Percentiles rank a stretch among this genome's conserved stretches.
These are phyloP conservation scores for Hydropsyche tenuis DNA, from an alignment of 1,140 invertebrate species.

Conservation along the genomic window DNA sequence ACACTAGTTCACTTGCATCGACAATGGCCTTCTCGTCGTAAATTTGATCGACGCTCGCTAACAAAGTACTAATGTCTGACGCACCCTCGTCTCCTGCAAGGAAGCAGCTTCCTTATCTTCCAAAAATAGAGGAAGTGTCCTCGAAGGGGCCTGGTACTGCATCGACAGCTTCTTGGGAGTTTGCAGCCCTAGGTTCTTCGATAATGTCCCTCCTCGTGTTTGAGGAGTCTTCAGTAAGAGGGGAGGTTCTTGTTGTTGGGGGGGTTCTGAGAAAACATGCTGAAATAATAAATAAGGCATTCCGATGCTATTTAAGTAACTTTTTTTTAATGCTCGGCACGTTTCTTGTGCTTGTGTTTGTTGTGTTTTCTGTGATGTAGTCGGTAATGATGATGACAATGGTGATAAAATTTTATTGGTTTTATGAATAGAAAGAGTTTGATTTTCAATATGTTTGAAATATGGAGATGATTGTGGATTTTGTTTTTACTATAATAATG, in stretches of 20 bases:
- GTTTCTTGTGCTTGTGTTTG: too few relatives aligned
- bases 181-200: too few relatives aligned
- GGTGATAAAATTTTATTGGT: too few relatives aligned
- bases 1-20: not conserved
- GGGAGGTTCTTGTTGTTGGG: not conserved
- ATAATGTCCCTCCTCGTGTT: not conserved
- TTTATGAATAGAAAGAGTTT: too few relatives aligned
- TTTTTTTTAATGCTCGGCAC: too few relatives aligned
- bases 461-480: too few relatives aligned
- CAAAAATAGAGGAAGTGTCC: conserved; percentile 27
- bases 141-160: not conserved
- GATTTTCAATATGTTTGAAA: too few relatives aligned
- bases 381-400: too few relatives aligned
- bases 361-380: too few relatives aligned
- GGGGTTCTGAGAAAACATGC: not conserved
- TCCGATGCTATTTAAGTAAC: not conserved
- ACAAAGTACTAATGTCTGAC: conserved; percentile 19
- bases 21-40: conserved; percentile 10
- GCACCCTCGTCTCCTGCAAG: not conserved
- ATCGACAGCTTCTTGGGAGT: too few relatives aligned
- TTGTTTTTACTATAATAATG: too few relatives aligned
- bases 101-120: not conserved
- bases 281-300: conserved; percentile 11
- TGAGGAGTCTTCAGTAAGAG: not conserved
- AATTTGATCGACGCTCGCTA: conserved; percentile 18